Percentiles rank a stretch among this genome's conserved stretches.
These are phyloP conservation scores for Megalops atlanticus DNA, from an alignment of 2,113 vertebrate genomes.

Conservation along the genomic window DNA sequence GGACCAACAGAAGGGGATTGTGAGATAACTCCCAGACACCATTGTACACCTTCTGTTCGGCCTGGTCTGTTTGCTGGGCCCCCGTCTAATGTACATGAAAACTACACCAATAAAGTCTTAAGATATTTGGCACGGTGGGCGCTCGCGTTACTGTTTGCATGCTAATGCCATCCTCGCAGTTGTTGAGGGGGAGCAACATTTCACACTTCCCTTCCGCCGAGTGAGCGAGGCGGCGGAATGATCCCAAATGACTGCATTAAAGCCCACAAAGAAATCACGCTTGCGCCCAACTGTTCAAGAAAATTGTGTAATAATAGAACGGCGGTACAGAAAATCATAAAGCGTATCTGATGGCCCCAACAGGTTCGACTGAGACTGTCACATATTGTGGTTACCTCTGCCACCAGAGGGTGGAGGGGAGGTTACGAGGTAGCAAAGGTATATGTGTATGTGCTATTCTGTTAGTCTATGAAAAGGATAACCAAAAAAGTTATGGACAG, in stretches of 20 bases:
- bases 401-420: too few relatives aligned
- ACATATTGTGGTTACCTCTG: too few relatives aligned
- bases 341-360: neutral
- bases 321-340: neutral
- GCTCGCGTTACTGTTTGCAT: neutral
- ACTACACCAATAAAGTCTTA: neutral
- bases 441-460: too few relatives aligned
- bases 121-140: neutral
- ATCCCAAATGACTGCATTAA: neutral
- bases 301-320: neutral
- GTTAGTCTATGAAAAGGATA: too few relatives aligned
- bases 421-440: too few relatives aligned
- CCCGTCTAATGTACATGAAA: neutral
- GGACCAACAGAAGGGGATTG: neutral
- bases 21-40: neutral
- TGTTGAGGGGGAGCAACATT: neutral
- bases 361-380: neutral
- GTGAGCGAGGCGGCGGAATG: neutral
- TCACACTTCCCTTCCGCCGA: neutral
- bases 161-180: slow-evolving; percentile 3
- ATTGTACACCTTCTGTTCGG: neutral
- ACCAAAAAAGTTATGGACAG: too few relatives aligned
- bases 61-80: neutral
- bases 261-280: neutral
- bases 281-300: neutral